These are phyloP conservation scores for Syndactyla subalaris DNA, from an alignment of 2,797 vertebrate species.

Conservation along the genomic window DNA sequence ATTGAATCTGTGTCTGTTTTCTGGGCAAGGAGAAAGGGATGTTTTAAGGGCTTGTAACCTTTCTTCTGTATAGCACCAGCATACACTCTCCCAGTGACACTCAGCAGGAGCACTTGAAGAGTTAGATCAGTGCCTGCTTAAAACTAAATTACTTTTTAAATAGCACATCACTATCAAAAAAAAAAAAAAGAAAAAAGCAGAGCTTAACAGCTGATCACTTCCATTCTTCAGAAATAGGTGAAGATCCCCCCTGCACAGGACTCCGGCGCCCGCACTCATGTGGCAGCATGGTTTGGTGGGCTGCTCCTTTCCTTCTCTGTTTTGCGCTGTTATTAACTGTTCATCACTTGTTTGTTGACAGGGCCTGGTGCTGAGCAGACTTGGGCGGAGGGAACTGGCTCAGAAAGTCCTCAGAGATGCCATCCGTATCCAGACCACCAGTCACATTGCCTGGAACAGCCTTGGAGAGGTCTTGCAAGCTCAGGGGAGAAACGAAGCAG, in stretches of 20 bases:
- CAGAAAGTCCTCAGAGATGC: constrained; percentile 94
- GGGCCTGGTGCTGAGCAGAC: constrained; percentile 88
- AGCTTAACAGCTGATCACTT: background rate
- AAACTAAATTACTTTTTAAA: background rate
- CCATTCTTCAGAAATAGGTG: background rate
- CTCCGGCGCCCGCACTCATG: background rate
- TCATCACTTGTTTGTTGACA: constrained; percentile 66
- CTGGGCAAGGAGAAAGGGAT: background rate
- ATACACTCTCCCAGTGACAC: rapidly evolving
- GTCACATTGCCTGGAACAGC: constrained; percentile 91
- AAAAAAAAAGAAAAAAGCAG: background rate
- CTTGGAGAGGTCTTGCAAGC: constrained; percentile 92
- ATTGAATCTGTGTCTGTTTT: background rate
- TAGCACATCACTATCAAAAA: background rate
- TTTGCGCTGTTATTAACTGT: background rate
- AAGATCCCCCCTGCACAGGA: background rate
- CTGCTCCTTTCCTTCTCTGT: background rate
- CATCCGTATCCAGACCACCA: constrained; percentile 86
- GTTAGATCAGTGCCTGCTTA: background rate
- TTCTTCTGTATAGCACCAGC: background rate
- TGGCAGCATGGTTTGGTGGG: background rate
- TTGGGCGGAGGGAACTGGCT: constrained; percentile 85
- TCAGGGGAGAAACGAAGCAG: constrained; percentile 83
- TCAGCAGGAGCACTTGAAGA: background rate
- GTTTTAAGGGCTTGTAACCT: background rate